phyloP scores from a whole-genome alignment of 2,888 invertebrate genomes.

The Tetanocera ferruginea region DNA sequence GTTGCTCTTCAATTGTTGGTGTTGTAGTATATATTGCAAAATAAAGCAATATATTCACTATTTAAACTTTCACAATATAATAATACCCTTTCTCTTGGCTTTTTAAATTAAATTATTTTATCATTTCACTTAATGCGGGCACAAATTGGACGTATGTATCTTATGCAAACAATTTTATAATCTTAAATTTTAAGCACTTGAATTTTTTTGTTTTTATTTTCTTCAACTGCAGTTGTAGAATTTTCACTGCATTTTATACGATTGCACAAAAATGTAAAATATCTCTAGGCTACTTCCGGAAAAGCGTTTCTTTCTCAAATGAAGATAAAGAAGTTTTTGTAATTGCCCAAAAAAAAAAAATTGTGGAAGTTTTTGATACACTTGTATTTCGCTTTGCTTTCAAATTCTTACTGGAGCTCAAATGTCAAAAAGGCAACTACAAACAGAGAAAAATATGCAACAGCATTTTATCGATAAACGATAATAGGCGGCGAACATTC shows the following conservation, averaged over 20 bases:
- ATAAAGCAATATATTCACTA: not conserved
- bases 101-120: not conserved
- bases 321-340: not conserved
- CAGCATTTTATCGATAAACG: conserved; percentile 12
- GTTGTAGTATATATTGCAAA: not conserved
- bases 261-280: not conserved
- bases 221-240: not conserved
- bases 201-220: not conserved
- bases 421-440: conserved; percentile 43
- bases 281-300: not conserved
- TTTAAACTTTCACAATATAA: not conserved
- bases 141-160: not conserved
- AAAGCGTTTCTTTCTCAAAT: conserved; percentile 8
- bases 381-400: conserved; percentile 38
- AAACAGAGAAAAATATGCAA: not conserved
- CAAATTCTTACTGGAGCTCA: conserved; percentile 36
- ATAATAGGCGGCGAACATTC: not conserved
- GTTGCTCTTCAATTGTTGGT: not conserved
- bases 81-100: not conserved
- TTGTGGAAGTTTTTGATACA: not conserved
- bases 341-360: not conserved
- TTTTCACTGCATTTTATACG: not conserved
- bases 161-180: not conserved
- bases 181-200: not conserved
- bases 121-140: not conserved